Base-by-base conservation (phyloP, 2,888 invertebrate genomes). In the Adela reaumurella region DNA sequence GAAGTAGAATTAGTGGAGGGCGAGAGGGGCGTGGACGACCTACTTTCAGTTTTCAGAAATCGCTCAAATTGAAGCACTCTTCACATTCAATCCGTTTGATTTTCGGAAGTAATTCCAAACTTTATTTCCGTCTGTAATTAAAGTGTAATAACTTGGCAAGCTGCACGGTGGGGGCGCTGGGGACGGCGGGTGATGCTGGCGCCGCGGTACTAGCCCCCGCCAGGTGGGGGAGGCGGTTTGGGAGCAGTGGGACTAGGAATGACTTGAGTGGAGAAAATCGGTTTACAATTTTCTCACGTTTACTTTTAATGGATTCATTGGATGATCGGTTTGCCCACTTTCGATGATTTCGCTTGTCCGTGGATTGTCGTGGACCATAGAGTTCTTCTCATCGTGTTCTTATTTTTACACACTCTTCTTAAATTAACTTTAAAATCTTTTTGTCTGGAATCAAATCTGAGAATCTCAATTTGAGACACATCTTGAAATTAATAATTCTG, bases 221-320 rank as follows among this genome's bases (percentile, higher is more conserved):
- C n/a, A 18, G 3, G 44, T 19, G 47, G 48, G 49, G 51, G 47
- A 50, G 51, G 49, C n/a, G n/a, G n/a, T n/a, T n/a, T n/a, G n/a
- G 24, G 24, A 8, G 24, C 8, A 24, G 24, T 14, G 35, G 35
- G 35, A 8, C 35, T 14, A 3, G 35, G 35, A 35, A 35, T 14
- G 35, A 35, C 8, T 35, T 14, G 35, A 14, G 11, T 14, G 35
- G 35, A 14, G n/a, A 35, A 35, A 24, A 11, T 8, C n/a, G 35
- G 35, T 14, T 8, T 14, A 35, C 35, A 35, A 14, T 35, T n/a
- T 35, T 35, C 35, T 35, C 35, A 35, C 35, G 14, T 35, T 35
- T 35, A 35, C 35, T 3, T 35, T 35, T 14, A 35, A 35, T 35
- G 35, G 35, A 14, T 14, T 35, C 35, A 14, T 35, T 35, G 11